Conservation (phyloP, 2,888 invertebrate genomes). For the Lycophotia porphyrea region DNA sequence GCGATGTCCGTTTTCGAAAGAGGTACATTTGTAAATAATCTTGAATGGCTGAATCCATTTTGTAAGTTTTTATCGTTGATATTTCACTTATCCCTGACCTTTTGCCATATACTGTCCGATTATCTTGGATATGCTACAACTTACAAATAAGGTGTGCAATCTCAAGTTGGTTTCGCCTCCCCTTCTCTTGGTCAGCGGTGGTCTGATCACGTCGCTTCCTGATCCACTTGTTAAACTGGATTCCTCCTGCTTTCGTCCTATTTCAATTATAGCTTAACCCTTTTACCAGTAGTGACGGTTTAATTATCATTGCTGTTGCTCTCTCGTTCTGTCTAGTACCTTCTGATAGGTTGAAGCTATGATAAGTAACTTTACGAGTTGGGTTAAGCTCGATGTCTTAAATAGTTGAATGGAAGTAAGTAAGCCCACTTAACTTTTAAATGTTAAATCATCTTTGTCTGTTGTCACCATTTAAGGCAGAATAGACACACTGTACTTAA, state of each 20-base stretch:
- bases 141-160: slow-evolving; percentile 51
- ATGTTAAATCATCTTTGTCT: not conserved
- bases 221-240: slow-evolving; percentile 68
- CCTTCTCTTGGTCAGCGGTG: slow-evolving; percentile 33
- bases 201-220: slow-evolving; percentile 51
- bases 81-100: slow-evolving; percentile 56
- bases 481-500: not conserved
- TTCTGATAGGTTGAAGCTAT: slow-evolving; percentile 25
- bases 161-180: slow-evolving; percentile 27
- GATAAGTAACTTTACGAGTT: slow-evolving; percentile 6
- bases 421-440: not conserved
- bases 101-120: slow-evolving; percentile 37
- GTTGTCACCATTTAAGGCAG: not conserved
- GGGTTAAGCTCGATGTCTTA: slow-evolving; percentile 26
- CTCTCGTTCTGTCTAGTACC: slow-evolving; percentile 31
- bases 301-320: slow-evolving; percentile 25
- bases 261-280: slow-evolving; percentile 35
- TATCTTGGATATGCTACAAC: slow-evolving; percentile 24
- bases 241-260: slow-evolving; percentile 60
- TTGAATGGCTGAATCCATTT: not conserved
- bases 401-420: slow-evolving; percentile 7
- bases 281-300: slow-evolving; percentile 27
- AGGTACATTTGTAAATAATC: not conserved
- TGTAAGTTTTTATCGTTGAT: slow-evolving; percentile 16
- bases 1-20: not conserved